These are phyloP conservation scores for Conus betulinus DNA, from an alignment of 1,140 invertebrate genomes.

Conservation along the genomic window DNA sequence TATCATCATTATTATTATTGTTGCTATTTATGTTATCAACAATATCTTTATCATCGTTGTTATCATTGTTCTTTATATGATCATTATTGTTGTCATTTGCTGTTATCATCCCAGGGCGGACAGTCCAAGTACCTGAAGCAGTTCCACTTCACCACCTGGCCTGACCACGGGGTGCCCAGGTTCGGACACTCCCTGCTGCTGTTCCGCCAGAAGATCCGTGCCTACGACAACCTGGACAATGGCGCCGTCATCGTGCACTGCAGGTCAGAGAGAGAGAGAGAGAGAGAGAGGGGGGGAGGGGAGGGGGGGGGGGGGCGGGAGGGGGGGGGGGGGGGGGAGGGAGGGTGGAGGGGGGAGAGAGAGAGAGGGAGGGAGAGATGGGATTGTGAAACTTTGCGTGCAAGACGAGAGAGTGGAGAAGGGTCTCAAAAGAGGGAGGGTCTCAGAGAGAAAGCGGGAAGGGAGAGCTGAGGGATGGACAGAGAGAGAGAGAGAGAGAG, in stretches of 20 bases:
- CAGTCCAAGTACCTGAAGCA: conserved; percentile 86
- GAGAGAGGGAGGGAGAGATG: background rate
- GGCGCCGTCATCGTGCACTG: conserved; percentile 91
- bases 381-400: no score
- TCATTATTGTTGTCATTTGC: no score
- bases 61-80: no score
- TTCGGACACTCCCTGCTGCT: conserved; percentile 97
- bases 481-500: background rate
- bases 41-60: no score
- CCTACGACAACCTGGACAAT: conserved; percentile 83
- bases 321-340: background rate
- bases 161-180: conserved; percentile 96
- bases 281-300: background rate
- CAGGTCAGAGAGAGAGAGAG: conserved; percentile 60
- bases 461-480: no score
- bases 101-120: conserved; percentile 73
- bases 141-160: conserved; percentile 98
- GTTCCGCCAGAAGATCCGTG: conserved; percentile 92
- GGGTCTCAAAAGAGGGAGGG: background rate
- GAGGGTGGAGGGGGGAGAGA: background rate
- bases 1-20: no score
- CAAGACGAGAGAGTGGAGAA: background rate
- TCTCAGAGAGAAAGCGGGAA: no score
- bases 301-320: background rate
- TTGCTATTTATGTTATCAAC: no score